These are phyloP conservation scores for Eriosoma lanigerum DNA, from an alignment of 1,140 invertebrate species.

Conservation along the genomic window DNA sequence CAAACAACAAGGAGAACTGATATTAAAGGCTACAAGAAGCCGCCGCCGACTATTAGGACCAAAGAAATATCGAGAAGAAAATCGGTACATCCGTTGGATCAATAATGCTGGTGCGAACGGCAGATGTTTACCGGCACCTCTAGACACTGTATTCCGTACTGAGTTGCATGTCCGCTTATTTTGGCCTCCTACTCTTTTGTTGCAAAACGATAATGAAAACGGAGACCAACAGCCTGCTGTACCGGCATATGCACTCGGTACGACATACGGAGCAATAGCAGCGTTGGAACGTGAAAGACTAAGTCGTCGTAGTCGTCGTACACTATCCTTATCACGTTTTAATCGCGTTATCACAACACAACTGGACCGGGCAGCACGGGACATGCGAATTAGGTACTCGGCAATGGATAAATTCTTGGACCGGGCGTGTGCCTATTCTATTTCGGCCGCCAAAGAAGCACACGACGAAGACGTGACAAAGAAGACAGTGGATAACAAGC, in stretches of 20 bases:
- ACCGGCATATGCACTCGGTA: constrained; percentile 4
- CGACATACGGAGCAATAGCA: neutral
- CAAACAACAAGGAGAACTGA: too few relatives aligned
- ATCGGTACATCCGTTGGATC: neutral
- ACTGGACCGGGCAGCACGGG: neutral
- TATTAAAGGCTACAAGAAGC: neutral
- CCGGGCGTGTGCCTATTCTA: neutral
- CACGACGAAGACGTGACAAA: neutral
- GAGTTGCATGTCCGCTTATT: constrained; percentile 1
- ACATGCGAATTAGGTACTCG: neutral
- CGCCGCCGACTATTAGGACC: rapidly evolving
- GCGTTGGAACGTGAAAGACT: too few relatives aligned
- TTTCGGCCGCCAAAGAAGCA: neutral
- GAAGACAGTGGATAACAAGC: neutral
- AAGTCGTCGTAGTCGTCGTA: neutral
- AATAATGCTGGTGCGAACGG: neutral
- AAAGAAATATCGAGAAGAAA: neutral
- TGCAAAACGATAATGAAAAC: neutral
- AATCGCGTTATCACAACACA: neutral
- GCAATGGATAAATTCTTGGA: constrained; percentile 12
- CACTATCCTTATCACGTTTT: rapidly evolving
- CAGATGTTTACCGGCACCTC: neutral
- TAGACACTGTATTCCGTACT: neutral
- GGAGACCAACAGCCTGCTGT: neutral
- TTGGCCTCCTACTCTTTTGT: neutral